A percentile compares a stretch with the other conserved stretches of the same genome.
These are phyloP conservation scores for Nephrotoma guestfalica DNA, from an alignment of 2,888 invertebrate genomes.

Conservation along the genomic window DNA sequence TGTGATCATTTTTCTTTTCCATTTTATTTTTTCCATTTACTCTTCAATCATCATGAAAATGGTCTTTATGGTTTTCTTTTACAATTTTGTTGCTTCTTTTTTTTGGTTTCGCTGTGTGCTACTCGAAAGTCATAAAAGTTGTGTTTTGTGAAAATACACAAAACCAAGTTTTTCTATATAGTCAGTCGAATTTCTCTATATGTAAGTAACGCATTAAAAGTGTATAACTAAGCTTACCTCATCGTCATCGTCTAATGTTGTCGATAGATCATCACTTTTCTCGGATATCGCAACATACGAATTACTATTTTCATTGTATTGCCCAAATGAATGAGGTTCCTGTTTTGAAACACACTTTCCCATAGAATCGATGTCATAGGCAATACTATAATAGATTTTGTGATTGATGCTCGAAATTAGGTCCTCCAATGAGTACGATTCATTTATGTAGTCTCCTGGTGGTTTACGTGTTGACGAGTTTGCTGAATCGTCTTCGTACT, in stretches of 20 bases:
- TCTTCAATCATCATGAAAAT: not conserved
- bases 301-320: slow-evolving; percentile 5
- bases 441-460: not conserved
- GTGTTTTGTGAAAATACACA: not conserved
- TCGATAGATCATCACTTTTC: not conserved
- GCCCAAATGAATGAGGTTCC: slow-evolving; percentile 10
- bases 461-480: not conserved
- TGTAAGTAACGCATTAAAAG: not conserved
- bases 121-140: not conserved
- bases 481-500: too few species aligned
- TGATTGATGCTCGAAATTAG: not conserved
- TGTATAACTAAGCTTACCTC: not conserved
- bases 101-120: not conserved
- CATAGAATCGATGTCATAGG: slow-evolving; percentile 20
- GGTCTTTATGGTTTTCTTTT: not conserved
- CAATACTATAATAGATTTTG: not conserved
- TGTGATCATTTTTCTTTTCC: not conserved
- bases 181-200: not conserved
- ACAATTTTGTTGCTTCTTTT: not conserved
- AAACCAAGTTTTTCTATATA: not conserved
- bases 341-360: slow-evolving; percentile 34
- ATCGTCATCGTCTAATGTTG: not conserved
- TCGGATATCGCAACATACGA: slow-evolving; percentile 9
- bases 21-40: not conserved
- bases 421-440: not conserved